A percentile compares a stretch with the other conserved stretches of the same genome.
These are phyloP conservation scores for Hybos culiciformis DNA, from an alignment of 2,888 invertebrate species.

Conservation along the genomic window DNA sequence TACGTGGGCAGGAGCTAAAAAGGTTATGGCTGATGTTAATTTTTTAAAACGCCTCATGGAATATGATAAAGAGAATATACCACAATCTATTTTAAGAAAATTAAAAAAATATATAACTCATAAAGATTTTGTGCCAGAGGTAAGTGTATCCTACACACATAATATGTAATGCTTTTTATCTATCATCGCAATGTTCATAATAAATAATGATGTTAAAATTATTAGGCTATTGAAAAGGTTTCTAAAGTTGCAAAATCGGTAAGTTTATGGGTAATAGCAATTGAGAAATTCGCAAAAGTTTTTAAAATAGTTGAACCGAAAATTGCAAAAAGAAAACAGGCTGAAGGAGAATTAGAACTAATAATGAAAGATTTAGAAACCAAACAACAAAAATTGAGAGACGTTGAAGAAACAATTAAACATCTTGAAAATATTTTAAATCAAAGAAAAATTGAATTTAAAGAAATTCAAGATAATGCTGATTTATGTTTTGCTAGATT, in stretches of 20 bases:
- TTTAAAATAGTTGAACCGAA: conserved; percentile 82
- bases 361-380: conserved; percentile 62
- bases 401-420: conserved; percentile 57
- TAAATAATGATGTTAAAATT: conserved; percentile 65
- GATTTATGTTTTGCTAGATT: too few relatives aligned
- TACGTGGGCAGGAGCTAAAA: conserved; percentile 76
- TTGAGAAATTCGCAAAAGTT: conserved; percentile 78
- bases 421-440: conserved; percentile 45
- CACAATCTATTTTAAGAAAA: too few relatives aligned
- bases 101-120: too few relatives aligned
- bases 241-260: conserved; percentile 81
- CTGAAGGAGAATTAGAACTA: conserved; percentile 58
- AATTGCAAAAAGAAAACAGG: conserved; percentile 58
- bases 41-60: too few relatives aligned
- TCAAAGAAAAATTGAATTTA: conserved; percentile 58
- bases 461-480: too few relatives aligned
- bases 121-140: too few relatives aligned
- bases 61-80: too few relatives aligned
- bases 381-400: conserved; percentile 69
- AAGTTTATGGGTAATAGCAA: conserved; percentile 85
- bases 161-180: too few relatives aligned
- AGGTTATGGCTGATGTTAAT: conserved; percentile 65
- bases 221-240: conserved; percentile 60
- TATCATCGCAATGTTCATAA: too few relatives aligned
- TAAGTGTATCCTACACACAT: too few relatives aligned